These are phyloP conservation scores for Apostichopus parvimensis DNA, from an alignment of 35 echinoderm and acorn worm species.

Conservation along the genomic window DNA sequence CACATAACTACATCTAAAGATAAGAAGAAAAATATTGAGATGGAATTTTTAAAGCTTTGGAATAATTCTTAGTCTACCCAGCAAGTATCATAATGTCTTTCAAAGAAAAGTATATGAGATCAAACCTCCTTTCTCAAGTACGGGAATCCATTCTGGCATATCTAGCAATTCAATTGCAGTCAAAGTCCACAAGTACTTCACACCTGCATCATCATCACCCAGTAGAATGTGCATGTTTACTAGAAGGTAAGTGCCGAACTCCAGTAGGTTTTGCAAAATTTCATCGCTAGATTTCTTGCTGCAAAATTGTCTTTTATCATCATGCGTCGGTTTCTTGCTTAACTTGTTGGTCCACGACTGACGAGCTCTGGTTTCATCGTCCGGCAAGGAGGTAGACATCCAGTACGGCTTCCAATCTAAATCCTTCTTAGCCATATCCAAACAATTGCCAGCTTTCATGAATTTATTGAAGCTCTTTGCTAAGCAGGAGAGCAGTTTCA, in stretches of 20 bases:
- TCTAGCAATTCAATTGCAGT: neutral
- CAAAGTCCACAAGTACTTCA: neutral
- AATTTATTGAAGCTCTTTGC: neutral
- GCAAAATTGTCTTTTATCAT: neutral
- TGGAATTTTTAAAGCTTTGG: too few relatives aligned
- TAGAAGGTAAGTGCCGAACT: neutral
- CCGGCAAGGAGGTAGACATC: neutral
- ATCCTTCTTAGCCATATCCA: neutral
- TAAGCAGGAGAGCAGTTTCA: constrained; percentile 1
- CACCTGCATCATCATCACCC: neutral
- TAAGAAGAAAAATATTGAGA: too few relatives aligned
- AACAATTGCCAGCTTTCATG: neutral
- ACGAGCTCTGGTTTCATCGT: neutral
- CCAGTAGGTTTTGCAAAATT: neutral
- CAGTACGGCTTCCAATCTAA: neutral
- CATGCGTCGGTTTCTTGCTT: neutral
- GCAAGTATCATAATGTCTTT: too few relatives aligned
- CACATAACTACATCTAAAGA: too few relatives aligned
- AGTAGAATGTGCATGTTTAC: neutral
- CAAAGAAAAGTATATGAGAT: neutral
- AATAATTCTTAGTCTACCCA: too few relatives aligned
- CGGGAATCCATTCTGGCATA: neutral
- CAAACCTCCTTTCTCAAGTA: neutral
- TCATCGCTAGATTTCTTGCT: neutral
- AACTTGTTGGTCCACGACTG: neutral